These are phyloP conservation scores for Melanophora roralis DNA, from an alignment of 2,888 invertebrate species.

Conservation along the genomic window DNA sequence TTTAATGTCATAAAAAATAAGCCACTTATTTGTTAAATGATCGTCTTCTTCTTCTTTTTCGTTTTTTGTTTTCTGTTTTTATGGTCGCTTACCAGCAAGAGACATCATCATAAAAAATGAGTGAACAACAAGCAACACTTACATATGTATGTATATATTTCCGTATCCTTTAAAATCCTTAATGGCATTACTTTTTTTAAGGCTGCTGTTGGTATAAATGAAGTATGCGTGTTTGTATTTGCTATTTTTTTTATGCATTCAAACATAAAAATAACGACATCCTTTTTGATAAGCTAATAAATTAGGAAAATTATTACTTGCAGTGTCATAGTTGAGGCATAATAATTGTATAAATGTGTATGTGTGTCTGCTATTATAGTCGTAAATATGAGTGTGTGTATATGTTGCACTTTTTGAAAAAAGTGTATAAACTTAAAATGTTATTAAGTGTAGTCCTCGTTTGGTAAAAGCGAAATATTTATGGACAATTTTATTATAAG, in stretches of 20 bases:
- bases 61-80: slow-evolving; percentile 12
- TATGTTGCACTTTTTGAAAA: background rate
- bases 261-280: slow-evolving; percentile 46
- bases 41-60: no score
- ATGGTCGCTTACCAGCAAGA: background rate
- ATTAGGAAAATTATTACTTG: slow-evolving; percentile 53
- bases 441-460: slow-evolving; percentile 31
- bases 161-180: slow-evolving; percentile 28
- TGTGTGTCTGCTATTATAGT: background rate
- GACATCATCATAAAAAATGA: slow-evolving; percentile 32
- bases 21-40: slow-evolving; percentile 57
- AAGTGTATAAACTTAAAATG: slow-evolving; percentile 8
- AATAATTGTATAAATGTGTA: background rate
- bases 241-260: background rate
- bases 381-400: background rate
- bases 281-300: slow-evolving; percentile 57
- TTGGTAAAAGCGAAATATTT: slow-evolving; percentile 44
- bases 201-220: background rate
- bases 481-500: slow-evolving; percentile 47
- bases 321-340: slow-evolving; percentile 9
- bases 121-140: slow-evolving; percentile 39
- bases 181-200: background rate
- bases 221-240: background rate
- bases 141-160: no score
- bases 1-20: slow-evolving; percentile 44